Conservation (phyloP, 2,888 invertebrate genomes). For the Allolobophora icterica region DNA sequence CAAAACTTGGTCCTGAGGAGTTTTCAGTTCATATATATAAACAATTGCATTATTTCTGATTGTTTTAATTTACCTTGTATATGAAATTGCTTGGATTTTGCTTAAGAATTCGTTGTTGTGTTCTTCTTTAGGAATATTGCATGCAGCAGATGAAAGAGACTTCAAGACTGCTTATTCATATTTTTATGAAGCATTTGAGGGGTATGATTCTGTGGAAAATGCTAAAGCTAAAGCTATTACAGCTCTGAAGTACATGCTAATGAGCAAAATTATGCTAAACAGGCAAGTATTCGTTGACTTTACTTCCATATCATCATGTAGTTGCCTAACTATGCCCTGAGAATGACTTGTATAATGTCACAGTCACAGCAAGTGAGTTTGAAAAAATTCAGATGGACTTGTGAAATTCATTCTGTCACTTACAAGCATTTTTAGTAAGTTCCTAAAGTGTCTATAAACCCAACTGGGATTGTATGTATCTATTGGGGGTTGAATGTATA, state of each 20-base stretch:
- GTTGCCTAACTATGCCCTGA: too few species aligned
- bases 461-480: too few species aligned
- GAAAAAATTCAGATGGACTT: too few species aligned
- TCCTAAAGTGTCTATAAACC: too few species aligned
- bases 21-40: too few species aligned
- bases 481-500: too few species aligned
- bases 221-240: slow-evolving; percentile 92
- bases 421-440: too few species aligned
- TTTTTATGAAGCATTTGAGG: slow-evolving; percentile 99
- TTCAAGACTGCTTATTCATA: slow-evolving; percentile 99
- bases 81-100: neutral
- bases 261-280: slow-evolving; percentile 97
- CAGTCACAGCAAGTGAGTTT: too few species aligned
- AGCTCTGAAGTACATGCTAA: slow-evolving; percentile 97
- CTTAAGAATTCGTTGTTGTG: neutral
- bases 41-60: neutral
- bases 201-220: slow-evolving; percentile 90
- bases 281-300: slow-evolving; percentile 60
- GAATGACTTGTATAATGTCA: too few species aligned
- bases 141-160: slow-evolving; percentile 99
- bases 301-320: neutral
- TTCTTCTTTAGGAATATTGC: slow-evolving; percentile 75
- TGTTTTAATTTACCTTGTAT: neutral
- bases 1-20: neutral
- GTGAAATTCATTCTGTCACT: too few species aligned